Evolutionary conservation across 2,113 vertebrate genomes (phyloP).

Genomic region (Tragelaphus imberbis): DNA sequence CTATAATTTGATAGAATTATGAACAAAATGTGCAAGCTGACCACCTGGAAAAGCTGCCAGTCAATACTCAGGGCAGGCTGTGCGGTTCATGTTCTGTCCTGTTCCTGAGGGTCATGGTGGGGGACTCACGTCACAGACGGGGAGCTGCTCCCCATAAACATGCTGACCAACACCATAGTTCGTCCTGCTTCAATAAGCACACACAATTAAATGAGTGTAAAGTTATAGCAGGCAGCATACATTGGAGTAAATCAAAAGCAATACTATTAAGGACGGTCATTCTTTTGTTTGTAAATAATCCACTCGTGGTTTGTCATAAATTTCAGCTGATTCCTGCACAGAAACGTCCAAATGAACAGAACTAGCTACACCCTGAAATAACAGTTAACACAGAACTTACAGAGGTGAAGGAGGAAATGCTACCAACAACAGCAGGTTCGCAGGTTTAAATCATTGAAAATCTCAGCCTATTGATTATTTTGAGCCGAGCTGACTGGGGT

Average conservation of each 20-base stretch:
- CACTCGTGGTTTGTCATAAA: conserved; percentile 61
- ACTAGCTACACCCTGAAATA: conserved; percentile 12
- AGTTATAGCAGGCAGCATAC: conserved; percentile 67
- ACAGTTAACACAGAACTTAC: conserved; percentile 42
- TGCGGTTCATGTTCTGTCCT: conserved; percentile 81
- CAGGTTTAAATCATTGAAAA: conserved; percentile 81
- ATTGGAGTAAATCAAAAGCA: conserved; percentile 70
- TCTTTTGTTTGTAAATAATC: conserved; percentile 61
- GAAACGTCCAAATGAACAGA: background rate
- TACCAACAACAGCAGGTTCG: conserved; percentile 79
- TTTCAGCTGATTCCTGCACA: conserved; percentile 62
- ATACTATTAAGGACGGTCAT: conserved; percentile 44
- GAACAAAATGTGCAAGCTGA: conserved; percentile 70
- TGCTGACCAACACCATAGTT: conserved; percentile 88
- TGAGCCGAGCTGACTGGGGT: conserved; percentile 79
- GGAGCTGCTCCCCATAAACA: conserved; percentile 84
- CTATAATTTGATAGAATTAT: conserved; percentile 1
- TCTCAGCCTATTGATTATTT: conserved; percentile 73
- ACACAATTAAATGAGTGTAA: conserved; percentile 84
- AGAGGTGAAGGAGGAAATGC: background rate
- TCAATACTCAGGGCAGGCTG: conserved; percentile 79
- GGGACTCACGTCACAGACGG: conserved; percentile 84
- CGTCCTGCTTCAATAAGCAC: conserved; percentile 89
- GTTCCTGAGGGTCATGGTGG: conserved; percentile 84
- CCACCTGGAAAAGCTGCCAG: conserved; percentile 67